phyloP scores from a whole-genome alignment of 2,888 invertebrate species.

The Nomada ferruginata region DNA sequence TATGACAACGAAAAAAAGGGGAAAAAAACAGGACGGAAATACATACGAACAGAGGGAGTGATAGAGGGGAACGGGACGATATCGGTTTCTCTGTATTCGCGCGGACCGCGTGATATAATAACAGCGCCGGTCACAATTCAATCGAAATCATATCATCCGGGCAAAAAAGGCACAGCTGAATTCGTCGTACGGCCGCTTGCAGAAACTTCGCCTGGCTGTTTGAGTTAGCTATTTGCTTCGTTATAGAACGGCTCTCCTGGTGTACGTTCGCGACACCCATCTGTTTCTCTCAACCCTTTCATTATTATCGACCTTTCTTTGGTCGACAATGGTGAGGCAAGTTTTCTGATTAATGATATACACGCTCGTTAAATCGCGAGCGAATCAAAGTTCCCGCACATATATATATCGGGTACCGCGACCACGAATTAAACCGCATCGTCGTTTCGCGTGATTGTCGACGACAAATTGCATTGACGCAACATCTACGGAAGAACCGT shows the following conservation, averaged over 20 bases:
- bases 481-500: background rate
- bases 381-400: background rate
- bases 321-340: slow-evolving; percentile 9
- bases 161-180: slow-evolving; percentile 32
- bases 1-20: slow-evolving; percentile 1
- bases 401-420: background rate
- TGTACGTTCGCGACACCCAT: slow-evolving; percentile 10
- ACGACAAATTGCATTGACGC: slow-evolving; percentile 17
- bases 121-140: slow-evolving; percentile 29
- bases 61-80: background rate
- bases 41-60: background rate
- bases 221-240: slow-evolving; percentile 51
- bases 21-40: background rate
- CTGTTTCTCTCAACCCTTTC: background rate
- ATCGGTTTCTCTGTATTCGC: background rate
- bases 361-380: slow-evolving; percentile 29
- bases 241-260: slow-evolving; percentile 15
- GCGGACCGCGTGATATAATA: slow-evolving; percentile 5
- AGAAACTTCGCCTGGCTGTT: slow-evolving; percentile 53
- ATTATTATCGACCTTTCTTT: slow-evolving; percentile 11
- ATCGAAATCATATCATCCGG: slow-evolving; percentile 45
- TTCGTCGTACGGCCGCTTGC: slow-evolving; percentile 38
- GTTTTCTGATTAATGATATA: slow-evolving; percentile 39
- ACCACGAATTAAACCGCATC: slow-evolving; percentile 24
- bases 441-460: slow-evolving; percentile 1